Conservation (phyloP, 1,140 invertebrate genomes). For the Euborellia annulipes region DNA sequence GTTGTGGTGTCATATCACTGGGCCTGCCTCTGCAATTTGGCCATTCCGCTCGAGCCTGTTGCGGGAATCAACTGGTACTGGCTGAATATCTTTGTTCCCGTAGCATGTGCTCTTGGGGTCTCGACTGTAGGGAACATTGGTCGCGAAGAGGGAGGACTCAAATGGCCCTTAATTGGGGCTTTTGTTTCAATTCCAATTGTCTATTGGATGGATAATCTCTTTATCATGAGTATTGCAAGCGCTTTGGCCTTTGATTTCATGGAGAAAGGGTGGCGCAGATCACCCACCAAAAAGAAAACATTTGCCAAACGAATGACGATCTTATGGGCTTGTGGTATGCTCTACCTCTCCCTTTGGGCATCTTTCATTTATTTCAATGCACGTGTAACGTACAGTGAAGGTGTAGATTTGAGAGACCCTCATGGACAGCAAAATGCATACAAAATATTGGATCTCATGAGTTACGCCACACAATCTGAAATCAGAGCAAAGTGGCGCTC, state of each 20-base stretch:
- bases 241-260: conserved; percentile 51
- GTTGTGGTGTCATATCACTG: conserved; percentile 65
- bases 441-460: conserved; percentile 62
- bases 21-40: conserved; percentile 52
- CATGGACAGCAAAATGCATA: conserved; percentile 80
- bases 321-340: conserved; percentile 37
- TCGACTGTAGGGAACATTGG: conserved; percentile 84
- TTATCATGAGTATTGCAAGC: conserved; percentile 42
- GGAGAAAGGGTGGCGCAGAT: conserved; percentile 60
- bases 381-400: conserved; percentile 66
- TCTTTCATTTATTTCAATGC: conserved; percentile 83
- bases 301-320: conserved; percentile 30
- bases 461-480: conserved; percentile 63
- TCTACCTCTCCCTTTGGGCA: conserved; percentile 59
- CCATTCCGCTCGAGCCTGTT: conserved; percentile 60
- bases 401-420: conserved; percentile 73
- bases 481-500: conserved; percentile 66
- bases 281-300: conserved; percentile 33
- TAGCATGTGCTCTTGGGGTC: conserved; percentile 59
- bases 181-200: conserved; percentile 46
- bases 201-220: conserved; percentile 46
- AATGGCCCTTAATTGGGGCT: conserved; percentile 49
- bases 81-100: conserved; percentile 52
- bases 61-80: conserved; percentile 49
- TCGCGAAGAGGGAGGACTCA: conserved; percentile 49